phyloP scores from a whole-genome alignment of 2,797 vertebrate species.

The Anableps anableps region DNA sequence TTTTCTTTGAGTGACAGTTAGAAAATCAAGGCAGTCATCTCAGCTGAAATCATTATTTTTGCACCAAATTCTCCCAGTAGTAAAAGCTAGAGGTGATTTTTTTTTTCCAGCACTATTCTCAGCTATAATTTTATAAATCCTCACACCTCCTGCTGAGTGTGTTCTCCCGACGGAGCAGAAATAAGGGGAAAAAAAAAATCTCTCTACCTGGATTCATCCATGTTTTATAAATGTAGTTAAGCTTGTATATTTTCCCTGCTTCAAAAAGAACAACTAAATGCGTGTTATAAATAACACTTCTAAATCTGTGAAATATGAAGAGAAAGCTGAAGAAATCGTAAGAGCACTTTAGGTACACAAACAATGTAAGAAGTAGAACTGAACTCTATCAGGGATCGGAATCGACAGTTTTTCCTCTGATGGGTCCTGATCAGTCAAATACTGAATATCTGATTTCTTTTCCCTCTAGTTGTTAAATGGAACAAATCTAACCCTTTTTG shows the following conservation, averaged over 20 bases:
- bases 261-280: background rate
- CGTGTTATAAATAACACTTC: background rate
- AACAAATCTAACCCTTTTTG: background rate
- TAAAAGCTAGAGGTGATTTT: conserved; percentile 21
- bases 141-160: conserved; percentile 7
- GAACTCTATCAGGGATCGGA: background rate
- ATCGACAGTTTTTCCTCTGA: background rate
- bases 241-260: background rate
- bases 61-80: conserved; percentile 8
- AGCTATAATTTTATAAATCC: conserved; percentile 33
- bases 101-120: conserved; percentile 11
- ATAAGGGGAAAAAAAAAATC: background rate
- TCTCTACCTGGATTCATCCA: background rate
- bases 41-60: conserved; percentile 22
- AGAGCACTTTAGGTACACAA: background rate
- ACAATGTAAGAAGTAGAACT: background rate
- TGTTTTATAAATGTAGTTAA: conserved; percentile 14
- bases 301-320: background rate
- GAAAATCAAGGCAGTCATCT: conserved; percentile 2
- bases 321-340: background rate
- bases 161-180: background rate
- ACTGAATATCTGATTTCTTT: background rate
- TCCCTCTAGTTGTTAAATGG: background rate
- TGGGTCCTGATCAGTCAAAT: background rate
- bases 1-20: conserved; percentile 15